Evolutionary conservation across 2,797 vertebrate genomes (phyloP).

Genomic region (Clarias platycephalus): DNA sequence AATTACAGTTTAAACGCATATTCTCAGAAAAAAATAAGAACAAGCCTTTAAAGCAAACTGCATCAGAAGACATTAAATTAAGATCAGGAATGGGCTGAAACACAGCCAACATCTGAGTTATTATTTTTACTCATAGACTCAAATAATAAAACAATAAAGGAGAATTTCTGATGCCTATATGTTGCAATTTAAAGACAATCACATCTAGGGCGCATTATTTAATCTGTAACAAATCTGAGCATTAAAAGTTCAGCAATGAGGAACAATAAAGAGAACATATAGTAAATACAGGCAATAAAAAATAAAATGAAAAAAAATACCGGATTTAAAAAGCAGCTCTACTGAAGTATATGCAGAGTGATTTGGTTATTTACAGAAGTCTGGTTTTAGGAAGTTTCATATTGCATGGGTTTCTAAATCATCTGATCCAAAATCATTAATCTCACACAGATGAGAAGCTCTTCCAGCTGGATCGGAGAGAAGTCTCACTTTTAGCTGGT

Average conservation of each 20-base stretch:
- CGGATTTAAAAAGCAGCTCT: neutral
- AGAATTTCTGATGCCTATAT: neutral
- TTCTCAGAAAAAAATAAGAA: neutral
- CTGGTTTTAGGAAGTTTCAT: neutral
- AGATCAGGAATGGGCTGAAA: neutral
- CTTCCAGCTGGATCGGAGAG: neutral
- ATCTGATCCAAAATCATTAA: neutral
- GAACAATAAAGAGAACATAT: neutral
- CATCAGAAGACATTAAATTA: constrained; percentile 12
- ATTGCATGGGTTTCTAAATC: neutral
- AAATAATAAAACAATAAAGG: neutral
- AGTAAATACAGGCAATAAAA: neutral
- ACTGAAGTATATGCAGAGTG: neutral
- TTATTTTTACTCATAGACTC: neutral
- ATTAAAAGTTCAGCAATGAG: neutral
- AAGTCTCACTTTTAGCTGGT: neutral
- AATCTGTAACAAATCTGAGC: neutral
- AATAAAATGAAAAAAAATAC: neutral
- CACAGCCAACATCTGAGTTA: neutral
- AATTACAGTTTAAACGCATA: neutral
- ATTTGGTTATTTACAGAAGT: constrained; percentile 1
- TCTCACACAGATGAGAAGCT: constrained; percentile 9
- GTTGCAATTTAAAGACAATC: neutral
- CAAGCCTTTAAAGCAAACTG: neutral
- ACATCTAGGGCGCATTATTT: neutral